A percentile compares a stretch with the other conserved stretches of the same genome.
phyloP scores from a whole-genome alignment of 2,113 vertebrate genomes.

The Eulemur macaco region DNA sequence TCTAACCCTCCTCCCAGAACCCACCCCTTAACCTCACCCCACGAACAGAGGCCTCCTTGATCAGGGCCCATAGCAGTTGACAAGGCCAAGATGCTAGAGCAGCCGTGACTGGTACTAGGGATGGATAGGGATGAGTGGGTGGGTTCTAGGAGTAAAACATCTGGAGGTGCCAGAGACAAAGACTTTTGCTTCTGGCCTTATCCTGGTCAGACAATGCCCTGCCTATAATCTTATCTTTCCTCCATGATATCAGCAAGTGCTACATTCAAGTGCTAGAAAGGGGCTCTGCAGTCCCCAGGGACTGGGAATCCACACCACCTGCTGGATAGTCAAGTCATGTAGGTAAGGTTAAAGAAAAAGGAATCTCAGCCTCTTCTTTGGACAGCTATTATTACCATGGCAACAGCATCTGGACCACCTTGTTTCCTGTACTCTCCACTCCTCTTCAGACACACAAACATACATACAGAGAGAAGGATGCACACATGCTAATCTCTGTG shows the following conservation, averaged over 20 bases:
- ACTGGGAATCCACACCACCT: background rate
- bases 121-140: conserved; percentile 40
- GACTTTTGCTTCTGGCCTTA: conserved; percentile 58
- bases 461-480: background rate
- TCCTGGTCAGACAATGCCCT: conserved; percentile 59
- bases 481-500: background rate
- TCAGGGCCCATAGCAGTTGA: conserved; percentile 40
- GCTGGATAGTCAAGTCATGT: background rate
- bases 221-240: conserved; percentile 52
- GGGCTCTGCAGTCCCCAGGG: background rate
- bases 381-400: background rate
- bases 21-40: conserved; percentile 63
- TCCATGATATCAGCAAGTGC: conserved; percentile 42
- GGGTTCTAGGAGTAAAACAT: conserved; percentile 67
- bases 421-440: background rate
- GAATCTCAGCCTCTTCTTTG: background rate
- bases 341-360: conserved; percentile 36
- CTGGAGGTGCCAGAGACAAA: conserved; percentile 66
- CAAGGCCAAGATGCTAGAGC: conserved; percentile 62
- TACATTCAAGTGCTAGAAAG: background rate
- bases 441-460: background rate
- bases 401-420: background rate
- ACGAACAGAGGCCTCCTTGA: conserved; percentile 74
- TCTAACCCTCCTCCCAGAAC: conserved; percentile 63
- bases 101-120: conserved; percentile 76